A percentile compares a stretch with the other conserved stretches of the same genome.
Evolutionary conservation across 2,797 vertebrate genomes (phyloP).

Genomic region (Tangara arthus): DNA sequence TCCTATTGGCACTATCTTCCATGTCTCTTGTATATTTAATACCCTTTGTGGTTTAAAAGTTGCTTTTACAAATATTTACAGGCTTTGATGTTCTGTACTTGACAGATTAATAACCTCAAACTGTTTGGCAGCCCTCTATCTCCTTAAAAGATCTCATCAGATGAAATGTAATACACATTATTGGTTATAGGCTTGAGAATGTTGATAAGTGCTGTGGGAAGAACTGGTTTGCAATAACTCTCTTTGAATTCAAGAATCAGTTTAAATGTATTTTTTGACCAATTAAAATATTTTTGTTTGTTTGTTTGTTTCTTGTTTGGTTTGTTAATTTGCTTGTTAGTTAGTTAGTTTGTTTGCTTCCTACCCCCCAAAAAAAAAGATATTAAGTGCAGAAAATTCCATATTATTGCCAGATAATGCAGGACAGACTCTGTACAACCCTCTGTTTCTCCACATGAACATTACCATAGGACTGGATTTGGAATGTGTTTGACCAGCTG

Average conservation of each 20-base stretch:
- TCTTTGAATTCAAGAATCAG: not conserved
- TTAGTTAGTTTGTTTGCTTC: not conserved
- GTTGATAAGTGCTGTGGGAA: not conserved
- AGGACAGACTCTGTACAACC: not conserved
- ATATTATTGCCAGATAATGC: not conserved
- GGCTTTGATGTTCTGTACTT: constrained; percentile 16
- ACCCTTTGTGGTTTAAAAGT: constrained; percentile 23
- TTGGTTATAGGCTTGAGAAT: not conserved
- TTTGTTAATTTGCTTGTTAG: not conserved
- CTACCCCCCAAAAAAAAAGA: not conserved
- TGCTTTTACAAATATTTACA: constrained; percentile 30
- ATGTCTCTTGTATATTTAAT: not conserved
- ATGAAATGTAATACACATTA: not conserved
- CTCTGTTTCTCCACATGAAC: not conserved
- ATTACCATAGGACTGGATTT: not conserved
- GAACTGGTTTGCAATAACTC: not conserved
- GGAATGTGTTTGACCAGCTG: not conserved
- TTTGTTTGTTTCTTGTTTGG: accelerated
- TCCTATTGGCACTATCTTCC: not conserved
- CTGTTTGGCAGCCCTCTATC: not conserved
- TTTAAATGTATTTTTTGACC: not conserved
- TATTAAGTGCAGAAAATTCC: not conserved
- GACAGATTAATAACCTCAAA: constrained; percentile 43
- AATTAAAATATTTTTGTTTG: not conserved
- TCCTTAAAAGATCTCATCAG: constrained; percentile 10